Evolutionary conservation across 2,888 invertebrate species (phyloP).

Genomic region (Salpingus planirostris): DNA sequence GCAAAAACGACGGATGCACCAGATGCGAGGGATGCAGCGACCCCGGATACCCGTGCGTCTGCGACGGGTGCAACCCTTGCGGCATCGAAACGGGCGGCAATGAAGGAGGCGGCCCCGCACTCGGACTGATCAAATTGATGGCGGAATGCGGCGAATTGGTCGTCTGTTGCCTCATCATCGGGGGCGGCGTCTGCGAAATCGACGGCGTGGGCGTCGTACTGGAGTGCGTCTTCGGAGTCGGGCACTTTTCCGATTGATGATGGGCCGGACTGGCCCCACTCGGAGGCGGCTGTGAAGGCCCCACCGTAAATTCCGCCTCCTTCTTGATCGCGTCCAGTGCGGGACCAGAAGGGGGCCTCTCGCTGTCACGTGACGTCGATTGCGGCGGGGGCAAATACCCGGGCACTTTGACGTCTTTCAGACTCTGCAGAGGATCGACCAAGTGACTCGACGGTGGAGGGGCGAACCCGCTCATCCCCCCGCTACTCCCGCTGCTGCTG

Average conservation of each 20-base stretch:
- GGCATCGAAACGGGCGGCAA: conserved; percentile 52
- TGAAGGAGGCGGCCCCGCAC: conserved; percentile 47
- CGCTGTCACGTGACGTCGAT: too few species aligned
- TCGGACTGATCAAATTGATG: conserved; percentile 49
- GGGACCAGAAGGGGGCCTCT: conserved; percentile 49
- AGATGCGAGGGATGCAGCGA: conserved; percentile 64
- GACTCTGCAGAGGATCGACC: conserved; percentile 62
- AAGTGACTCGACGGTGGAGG: conserved; percentile 16
- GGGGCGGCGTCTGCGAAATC: conserved; percentile 37
- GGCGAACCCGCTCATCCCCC: conserved; percentile 10
- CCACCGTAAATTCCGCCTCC: conserved; percentile 55
- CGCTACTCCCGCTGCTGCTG: not conserved
- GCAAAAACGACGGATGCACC: conserved; percentile 58
- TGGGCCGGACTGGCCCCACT: conserved; percentile 32
- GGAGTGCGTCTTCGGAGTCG: conserved; percentile 32
- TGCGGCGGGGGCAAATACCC: conserved; percentile 27
- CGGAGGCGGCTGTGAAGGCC: conserved; percentile 39
- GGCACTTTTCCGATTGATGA: conserved; percentile 28
- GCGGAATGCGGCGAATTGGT: conserved; percentile 48
- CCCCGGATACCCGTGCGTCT: conserved; percentile 51
- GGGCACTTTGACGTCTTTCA: conserved; percentile 65
- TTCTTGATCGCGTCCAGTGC: conserved; percentile 67
- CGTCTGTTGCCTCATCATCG: conserved; percentile 42
- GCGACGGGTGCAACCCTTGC: conserved; percentile 55
- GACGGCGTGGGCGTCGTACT: conserved; percentile 30